Evolutionary conservation across 2,888 invertebrate genomes (phyloP), one percentile per base, ranked within the genome.

Genomic region (Odontocerum albicorne): DNA sequence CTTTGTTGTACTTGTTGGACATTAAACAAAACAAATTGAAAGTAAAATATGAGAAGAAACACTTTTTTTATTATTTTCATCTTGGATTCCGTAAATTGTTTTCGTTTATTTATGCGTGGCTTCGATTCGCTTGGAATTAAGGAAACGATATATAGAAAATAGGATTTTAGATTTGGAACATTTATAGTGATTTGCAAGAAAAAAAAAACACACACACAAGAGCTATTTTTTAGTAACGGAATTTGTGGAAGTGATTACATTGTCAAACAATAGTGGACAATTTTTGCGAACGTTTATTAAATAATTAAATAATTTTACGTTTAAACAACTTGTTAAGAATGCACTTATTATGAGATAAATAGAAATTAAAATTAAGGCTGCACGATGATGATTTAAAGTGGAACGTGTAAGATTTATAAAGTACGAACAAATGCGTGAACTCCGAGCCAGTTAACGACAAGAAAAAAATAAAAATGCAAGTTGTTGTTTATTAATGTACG

Each of bases 241-340:
- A n/a, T n/a, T n/a, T n/a, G n/a, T n/a, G n/a, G n/a, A n/a, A n/a
- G n/a, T n/a, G n/a, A n/a, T n/a, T n/a, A n/a, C n/a, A n/a, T n/a
- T n/a, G n/a, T n/a, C n/a, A n/a, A n/a, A n/a, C n/a, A n/a, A n/a
- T n/a, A n/a, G n/a, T n/a, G n/a, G n/a, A n/a, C n/a, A 10, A 6
- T 33, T 10, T 12, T 33, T 33, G 10, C 10, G 33, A 6, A 27
- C 6, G 6, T 44, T 38, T 44, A 22, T 40, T 39, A 6, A 27
- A 40, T 13, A 35, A 42, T 43, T 32, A 45, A 46, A 27, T 49
- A 49, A 40, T 15, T 39, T 46, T 42, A 49, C 19, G 19, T 40
- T 49, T 49, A 53, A 45, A 56, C 53, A 51, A 55, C 49, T 59
- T 59, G 55, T 55, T 59, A 59, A 59, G 59, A 45, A 42, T 43